Evolutionary conservation across 2,113 vertebrate species (phyloP).

Genomic region (Okapia johnstoni): DNA sequence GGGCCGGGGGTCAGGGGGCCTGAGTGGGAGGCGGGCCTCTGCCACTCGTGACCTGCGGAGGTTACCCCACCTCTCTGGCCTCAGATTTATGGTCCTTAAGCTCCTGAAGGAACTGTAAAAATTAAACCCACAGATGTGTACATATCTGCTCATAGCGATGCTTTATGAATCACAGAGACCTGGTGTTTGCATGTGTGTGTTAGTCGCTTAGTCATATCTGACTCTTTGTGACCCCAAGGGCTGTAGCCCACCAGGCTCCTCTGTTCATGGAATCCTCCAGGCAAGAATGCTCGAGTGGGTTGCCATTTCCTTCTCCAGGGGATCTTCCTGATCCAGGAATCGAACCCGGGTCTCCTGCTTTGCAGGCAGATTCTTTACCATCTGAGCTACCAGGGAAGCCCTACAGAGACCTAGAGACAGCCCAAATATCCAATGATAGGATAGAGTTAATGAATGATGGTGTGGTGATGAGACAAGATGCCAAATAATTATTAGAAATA

Average conservation of each 20-base stretch:
- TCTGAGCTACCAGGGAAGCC: neutral
- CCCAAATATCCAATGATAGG: too few species aligned
- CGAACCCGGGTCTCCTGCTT: neutral
- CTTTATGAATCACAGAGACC: neutral
- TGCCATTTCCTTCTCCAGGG: neutral
- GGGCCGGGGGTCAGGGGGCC: neutral
- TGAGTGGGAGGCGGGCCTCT: neutral
- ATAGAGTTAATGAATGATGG: neutral
- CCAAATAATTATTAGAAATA: neutral
- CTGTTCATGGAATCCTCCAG: neutral
- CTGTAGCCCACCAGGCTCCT: neutral
- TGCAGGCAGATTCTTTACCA: neutral
- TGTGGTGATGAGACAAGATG: neutral
- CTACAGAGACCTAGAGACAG: neutral
- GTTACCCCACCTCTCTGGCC: neutral
- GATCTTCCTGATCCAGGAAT: neutral
- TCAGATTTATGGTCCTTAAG: neutral
- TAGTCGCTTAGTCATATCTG: accelerated
- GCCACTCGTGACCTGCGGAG: neutral
- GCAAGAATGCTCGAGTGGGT: neutral
- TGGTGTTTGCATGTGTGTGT: neutral
- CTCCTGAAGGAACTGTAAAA: neutral
- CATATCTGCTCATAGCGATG: neutral
- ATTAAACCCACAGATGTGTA: neutral
- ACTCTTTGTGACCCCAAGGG: neutral